phyloP scores from a whole-genome alignment of 2,113 vertebrate species.

The Sebastes schlegelii region DNA sequence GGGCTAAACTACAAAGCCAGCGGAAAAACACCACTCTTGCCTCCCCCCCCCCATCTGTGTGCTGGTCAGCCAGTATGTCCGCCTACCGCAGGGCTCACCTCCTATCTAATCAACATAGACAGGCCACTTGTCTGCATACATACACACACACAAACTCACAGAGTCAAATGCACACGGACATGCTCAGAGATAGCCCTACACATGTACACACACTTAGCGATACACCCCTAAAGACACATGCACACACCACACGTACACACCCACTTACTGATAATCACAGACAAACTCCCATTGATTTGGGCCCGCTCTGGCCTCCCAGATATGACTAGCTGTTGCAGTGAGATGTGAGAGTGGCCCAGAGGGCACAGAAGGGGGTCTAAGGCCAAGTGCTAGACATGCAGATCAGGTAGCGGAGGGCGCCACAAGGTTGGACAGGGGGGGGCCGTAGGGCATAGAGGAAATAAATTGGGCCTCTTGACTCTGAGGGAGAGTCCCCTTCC shows the following conservation, averaged over 20 bases:
- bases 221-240: slow-evolving; percentile 26
- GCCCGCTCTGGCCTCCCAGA: slow-evolving; percentile 49
- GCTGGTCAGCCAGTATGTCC: slow-evolving; percentile 74
- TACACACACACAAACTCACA: slow-evolving; percentile 51
- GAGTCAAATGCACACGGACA: slow-evolving; percentile 50
- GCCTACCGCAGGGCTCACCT: slow-evolving; percentile 62
- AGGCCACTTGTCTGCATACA: slow-evolving; percentile 70
- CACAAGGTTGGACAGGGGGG: slow-evolving; percentile 39
- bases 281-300: slow-evolving; percentile 54
- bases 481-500: slow-evolving; percentile 4
- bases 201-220: slow-evolving; percentile 65
- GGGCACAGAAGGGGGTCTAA: slow-evolving; percentile 38
- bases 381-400: slow-evolving; percentile 60
- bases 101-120: slow-evolving; percentile 83
- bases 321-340: slow-evolving; percentile 33
- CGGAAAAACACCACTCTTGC: slow-evolving; percentile 72
- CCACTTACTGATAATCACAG: slow-evolving; percentile 53
- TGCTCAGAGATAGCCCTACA: slow-evolving; percentile 62
- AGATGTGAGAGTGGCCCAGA: slow-evolving; percentile 37
- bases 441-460: slow-evolving; percentile 20
- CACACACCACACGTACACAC: slow-evolving; percentile 26
- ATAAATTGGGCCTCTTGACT: slow-evolving; percentile 21
- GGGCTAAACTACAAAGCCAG: slow-evolving; percentile 73
- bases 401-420: slow-evolving; percentile 49
- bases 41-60: slow-evolving; percentile 52